Base-by-base conservation (phyloP, 2,888 invertebrate species). In the Tetranychus truncatus region DNA sequence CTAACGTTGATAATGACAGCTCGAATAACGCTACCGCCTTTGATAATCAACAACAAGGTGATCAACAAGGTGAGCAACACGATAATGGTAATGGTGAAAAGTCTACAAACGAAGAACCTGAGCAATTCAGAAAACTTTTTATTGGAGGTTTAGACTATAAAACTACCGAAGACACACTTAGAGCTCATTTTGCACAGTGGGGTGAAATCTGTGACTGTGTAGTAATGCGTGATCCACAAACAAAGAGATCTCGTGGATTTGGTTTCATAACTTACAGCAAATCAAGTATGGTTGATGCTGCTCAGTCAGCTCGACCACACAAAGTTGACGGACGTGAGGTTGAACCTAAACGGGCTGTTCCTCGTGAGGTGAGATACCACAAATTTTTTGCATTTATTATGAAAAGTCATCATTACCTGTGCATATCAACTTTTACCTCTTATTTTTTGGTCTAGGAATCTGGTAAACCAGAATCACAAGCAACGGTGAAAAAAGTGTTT, bases 221-320 rank as follows among this genome's bases (percentile, higher is more conserved):
- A 11, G 95, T 95, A 0, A 95, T 95, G 95, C 92, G 93, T 82
- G 95, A 95, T 82, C 92, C 94, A 0, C 90, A 90, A 80, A 95
- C 95, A 0, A 93, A 94, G 81, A 86, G 95, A 76, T 96, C 96
- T 0, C 86, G 97, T 78, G 97, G 99, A 0, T 99, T 99, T 84
- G 99, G 97, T 6, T 99, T 99, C 82, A 94, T 99, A 75, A 97
- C 97, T 9, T 99, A 95, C 82, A 91, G 92, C 1, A 86, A 89
- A 78, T 90, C 93, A 8, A 89, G 90, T 79, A 93, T 93, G 94
- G 92, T 99, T 20, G 95, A 99, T 84, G 92, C 92, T 81, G 95
- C 96, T 7, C 96, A 96, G 83, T 81, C 82, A 75, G 83, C 85
- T 75, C 81, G 88, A 76, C 96, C 96, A 0, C 96, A 96, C 82